Evolutionary conservation across 2,797 vertebrate species (phyloP).

Genomic region (Eulemur albifrons): DNA sequence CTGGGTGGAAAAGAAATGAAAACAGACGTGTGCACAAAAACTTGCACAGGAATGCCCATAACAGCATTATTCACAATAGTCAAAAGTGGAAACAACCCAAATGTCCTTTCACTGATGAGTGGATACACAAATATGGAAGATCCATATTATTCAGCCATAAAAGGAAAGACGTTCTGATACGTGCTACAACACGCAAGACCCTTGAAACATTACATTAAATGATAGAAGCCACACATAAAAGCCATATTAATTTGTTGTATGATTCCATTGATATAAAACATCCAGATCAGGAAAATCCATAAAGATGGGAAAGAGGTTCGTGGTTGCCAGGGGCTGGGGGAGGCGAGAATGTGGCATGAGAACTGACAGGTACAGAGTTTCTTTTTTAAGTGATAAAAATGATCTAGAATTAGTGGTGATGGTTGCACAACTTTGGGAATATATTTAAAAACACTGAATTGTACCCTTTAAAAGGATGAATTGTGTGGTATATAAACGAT

Average conservation of each 20-base stretch:
- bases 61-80: neutral
- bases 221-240: neutral
- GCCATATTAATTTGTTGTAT: neutral
- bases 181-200: neutral
- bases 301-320: neutral
- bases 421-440: neutral
- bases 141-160: neutral
- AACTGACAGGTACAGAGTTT: neutral
- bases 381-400: neutral
- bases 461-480: neutral
- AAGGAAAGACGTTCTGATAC: neutral
- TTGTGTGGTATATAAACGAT: neutral
- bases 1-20: neutral
- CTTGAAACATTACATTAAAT: neutral
- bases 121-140: neutral
- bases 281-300: neutral
- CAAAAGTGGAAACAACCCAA: neutral
- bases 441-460: neutral
- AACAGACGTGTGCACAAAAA: neutral
- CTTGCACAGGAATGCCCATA: neutral
- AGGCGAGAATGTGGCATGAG: neutral
- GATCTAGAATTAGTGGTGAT: neutral
- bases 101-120: neutral
- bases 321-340: neutral
- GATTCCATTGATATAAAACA: neutral